Evolutionary conservation across 2,113 vertebrate genomes (phyloP).

Genomic region (Thryonomys swinderianus): DNA sequence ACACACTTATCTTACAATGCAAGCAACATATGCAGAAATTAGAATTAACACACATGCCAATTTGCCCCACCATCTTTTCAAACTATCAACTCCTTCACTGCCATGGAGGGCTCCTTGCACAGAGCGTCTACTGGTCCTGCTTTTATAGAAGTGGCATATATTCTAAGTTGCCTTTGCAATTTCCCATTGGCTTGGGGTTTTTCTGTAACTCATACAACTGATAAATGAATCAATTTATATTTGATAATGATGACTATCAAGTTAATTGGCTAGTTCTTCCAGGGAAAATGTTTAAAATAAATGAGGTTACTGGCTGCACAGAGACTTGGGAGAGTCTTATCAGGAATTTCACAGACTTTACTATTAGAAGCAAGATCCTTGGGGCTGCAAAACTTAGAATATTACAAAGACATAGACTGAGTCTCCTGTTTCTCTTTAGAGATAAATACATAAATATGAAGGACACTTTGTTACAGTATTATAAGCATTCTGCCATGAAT

Average conservation of each 20-base stretch:
- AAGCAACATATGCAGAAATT: background rate
- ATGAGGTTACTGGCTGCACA: background rate
- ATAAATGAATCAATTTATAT: background rate
- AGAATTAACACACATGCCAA: background rate
- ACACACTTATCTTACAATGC: background rate
- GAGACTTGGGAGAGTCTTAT: background rate
- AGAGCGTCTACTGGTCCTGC: background rate
- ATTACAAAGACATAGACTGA: background rate
- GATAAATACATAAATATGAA: background rate
- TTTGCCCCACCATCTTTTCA: background rate
- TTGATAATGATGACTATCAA: background rate
- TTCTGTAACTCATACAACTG: background rate
- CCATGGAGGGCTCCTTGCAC: background rate
- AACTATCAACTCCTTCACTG: background rate
- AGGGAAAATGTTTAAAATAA: background rate
- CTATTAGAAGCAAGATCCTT: background rate
- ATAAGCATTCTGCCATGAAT: background rate
- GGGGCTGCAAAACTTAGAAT: background rate
- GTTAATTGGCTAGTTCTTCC: background rate
- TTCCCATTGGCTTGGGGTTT: background rate
- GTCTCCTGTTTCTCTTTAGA: background rate
- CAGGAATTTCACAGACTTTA: background rate
- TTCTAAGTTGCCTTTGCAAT: background rate
- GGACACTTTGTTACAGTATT: background rate
- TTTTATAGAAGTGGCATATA: background rate